These are phyloP conservation scores for Oxygymnocypris stewartii DNA, from an alignment of 2,113 vertebrate genomes.

Conservation along the genomic window DNA sequence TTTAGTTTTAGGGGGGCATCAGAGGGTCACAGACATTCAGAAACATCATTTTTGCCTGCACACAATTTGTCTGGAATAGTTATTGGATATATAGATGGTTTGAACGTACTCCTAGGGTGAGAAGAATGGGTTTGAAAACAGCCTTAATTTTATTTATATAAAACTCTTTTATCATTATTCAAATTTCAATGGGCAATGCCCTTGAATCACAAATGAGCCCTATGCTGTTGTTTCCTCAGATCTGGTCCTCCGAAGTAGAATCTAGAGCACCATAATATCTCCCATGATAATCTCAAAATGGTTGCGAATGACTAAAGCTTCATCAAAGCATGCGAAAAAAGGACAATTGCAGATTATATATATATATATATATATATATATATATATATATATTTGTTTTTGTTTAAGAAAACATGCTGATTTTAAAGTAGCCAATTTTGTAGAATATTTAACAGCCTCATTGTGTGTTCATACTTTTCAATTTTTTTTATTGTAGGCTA, in stretches of 20 bases:
- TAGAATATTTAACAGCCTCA: not conserved
- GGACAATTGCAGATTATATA: not conserved
- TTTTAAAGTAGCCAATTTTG: not conserved
- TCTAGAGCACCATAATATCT: slow-evolving; percentile 13
- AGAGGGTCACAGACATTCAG: slow-evolving; percentile 10
- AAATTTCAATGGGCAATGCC: slow-evolving; percentile 34
- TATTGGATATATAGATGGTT: not conserved
- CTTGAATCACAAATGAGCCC: slow-evolving; percentile 37
- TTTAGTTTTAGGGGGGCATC: slow-evolving; percentile 6
- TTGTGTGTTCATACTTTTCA: not conserved
- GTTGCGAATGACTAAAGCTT: not conserved
- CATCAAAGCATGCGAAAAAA: not conserved
- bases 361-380: no score
- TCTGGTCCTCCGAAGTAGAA: not conserved
- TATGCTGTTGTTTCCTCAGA: slow-evolving; percentile 30
- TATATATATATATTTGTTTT: no score
- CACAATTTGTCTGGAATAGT: slow-evolving; percentile 5
- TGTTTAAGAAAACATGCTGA: not conserved
- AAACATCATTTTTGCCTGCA: not conserved
- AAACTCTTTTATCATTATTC: slow-evolving; percentile 40
- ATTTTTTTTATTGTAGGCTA: not conserved
- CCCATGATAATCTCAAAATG: not conserved
- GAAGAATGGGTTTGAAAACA: slow-evolving; percentile 16
- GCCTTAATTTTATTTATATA: not conserved
- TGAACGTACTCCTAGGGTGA: slow-evolving; percentile 1